phyloP scores from a whole-genome alignment of 2,888 invertebrate species.

The Nymphalis polychloros region DNA sequence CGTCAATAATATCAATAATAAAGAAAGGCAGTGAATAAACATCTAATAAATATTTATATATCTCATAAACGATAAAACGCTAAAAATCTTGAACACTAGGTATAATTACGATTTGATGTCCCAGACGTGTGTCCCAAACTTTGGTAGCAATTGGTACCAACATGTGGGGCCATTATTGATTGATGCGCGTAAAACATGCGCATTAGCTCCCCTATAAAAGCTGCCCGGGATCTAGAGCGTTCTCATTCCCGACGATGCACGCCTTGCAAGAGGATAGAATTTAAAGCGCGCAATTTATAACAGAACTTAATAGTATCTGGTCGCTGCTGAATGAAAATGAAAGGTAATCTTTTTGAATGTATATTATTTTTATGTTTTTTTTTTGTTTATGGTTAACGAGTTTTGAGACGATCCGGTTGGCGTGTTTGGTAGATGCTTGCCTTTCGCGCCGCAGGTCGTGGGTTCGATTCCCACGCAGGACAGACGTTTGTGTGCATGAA shows the following conservation, averaged over 20 bases:
- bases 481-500: too few species aligned
- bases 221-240: background rate
- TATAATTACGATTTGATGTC: background rate
- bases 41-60: too few species aligned
- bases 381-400: background rate
- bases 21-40: too few species aligned
- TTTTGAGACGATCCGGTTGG: too few species aligned
- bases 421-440: too few species aligned
- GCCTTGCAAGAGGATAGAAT: background rate
- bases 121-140: background rate
- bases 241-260: background rate
- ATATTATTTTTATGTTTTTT: background rate
- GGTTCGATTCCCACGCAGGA: too few species aligned
- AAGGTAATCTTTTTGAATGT: background rate
- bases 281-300: too few species aligned
- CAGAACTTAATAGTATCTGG: background rate
- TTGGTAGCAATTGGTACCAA: background rate
- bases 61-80: too few species aligned
- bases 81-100: too few species aligned
- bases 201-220: background rate
- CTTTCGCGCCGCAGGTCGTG: too few species aligned
- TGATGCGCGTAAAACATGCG: conserved; percentile 10
- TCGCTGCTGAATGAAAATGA: background rate
- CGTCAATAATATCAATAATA: too few species aligned
- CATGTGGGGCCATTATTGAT: background rate